Evolutionary conservation across 1,140 invertebrate genomes (phyloP), one percentile per base, ranked within the genome.

Genomic region (Drosophila repleta): DNA sequence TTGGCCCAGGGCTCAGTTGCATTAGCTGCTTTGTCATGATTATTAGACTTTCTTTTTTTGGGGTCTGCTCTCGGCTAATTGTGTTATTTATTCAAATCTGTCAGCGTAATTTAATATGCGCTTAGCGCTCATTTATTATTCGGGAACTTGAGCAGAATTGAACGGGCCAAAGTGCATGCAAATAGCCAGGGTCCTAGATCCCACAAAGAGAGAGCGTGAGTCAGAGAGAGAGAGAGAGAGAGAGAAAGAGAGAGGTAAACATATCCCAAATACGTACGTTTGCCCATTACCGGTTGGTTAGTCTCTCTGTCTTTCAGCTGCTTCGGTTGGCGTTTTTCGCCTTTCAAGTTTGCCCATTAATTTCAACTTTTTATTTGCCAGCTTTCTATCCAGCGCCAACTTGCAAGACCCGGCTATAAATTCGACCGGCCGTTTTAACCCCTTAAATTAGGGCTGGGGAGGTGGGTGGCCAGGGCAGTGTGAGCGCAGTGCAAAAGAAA

Each of bases 261-360:
- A 41, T 65, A 20, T 32, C 45, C 53, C 7, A n/a, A 43, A 17
- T 35, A 26, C 39, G 21, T 26, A 35, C 6, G 32, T 35, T 11
- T 48, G 32, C 17, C 46, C 53, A 20, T 41, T 51, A 55, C 57
- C 18, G 45, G 52, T 58, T 46, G 62, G 62, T 41, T 64, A 46
- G 57, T 37, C 41, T 37, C 18, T 10, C 32, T 45, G 29, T 61
- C 43, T 55, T 41, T 66, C 29, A 24, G 21, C 15, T 6, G 45
- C 52, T 46, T 46, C 10, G 37, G 6, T 17, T 79, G 55, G 45
- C 41, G 48, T 74, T 71, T 78, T 83, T 68, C 69, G 74, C 82
- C 82, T 87, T 85, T 85, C 74, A 85, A 85, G 82, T 87, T 82
- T 82, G 75, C 64, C 83, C 83, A 88, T 87, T 87, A 82, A 82